phyloP scores from a whole-genome alignment of 2,888 invertebrate genomes.

The Octodonta nipae region DNA sequence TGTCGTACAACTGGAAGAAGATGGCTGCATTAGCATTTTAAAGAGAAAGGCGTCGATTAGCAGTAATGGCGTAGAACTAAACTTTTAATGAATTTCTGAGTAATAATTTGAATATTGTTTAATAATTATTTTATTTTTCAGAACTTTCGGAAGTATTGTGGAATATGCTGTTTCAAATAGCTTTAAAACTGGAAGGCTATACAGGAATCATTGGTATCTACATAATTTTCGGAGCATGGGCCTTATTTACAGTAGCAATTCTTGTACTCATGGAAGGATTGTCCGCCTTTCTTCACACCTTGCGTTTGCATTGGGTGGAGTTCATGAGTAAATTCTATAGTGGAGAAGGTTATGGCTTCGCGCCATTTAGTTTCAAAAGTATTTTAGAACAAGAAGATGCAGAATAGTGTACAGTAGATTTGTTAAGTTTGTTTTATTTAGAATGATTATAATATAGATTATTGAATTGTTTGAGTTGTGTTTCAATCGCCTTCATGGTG shows the following conservation, averaged over 20 bases:
- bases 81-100: too few species aligned
- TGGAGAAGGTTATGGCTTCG: constrained; percentile 69
- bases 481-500: too few species aligned
- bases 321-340: constrained; percentile 73
- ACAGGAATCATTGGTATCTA: constrained; percentile 43
- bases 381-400: constrained; percentile 44
- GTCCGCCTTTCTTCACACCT: constrained; percentile 78
- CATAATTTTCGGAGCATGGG: constrained; percentile 62
- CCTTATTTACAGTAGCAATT: constrained; percentile 66
- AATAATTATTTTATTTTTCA: constrained; percentile 10
- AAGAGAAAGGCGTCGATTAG: background rate
- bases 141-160: constrained; percentile 28
- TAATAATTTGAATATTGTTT: too few species aligned
- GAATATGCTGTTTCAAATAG: constrained; percentile 22
- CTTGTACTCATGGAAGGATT: constrained; percentile 83
- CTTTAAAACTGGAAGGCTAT: constrained; percentile 22
- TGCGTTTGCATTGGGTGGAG: constrained; percentile 83
- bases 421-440: background rate
- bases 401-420: constrained; percentile 4
- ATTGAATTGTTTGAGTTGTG: too few species aligned
- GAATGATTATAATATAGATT: too few species aligned
- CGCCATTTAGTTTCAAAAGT: constrained; percentile 74
- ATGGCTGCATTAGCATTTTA: background rate
- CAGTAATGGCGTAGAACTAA: too few species aligned
- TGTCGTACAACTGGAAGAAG: too few species aligned